phyloP scores from a whole-genome alignment of 2,888 invertebrate genomes.

The Eupeodes latifasciatus region DNA sequence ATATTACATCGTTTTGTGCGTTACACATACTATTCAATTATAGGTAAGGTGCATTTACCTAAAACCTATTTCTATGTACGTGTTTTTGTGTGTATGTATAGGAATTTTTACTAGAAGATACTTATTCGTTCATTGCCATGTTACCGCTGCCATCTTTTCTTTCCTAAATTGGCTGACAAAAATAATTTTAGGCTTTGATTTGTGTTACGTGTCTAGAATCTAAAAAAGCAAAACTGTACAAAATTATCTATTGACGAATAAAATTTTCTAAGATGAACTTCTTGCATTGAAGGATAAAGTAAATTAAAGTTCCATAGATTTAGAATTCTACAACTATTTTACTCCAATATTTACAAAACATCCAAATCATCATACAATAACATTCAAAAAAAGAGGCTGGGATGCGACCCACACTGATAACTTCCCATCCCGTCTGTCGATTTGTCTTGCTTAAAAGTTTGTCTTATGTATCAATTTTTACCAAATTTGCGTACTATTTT shows the following conservation, averaged over 20 bases:
- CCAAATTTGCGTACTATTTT: no score
- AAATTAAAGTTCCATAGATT: background rate
- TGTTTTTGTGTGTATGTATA: no score
- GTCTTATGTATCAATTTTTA: no score
- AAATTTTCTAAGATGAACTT: background rate
- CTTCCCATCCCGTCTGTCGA: no score
- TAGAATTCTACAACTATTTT: no score
- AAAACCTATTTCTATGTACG: no score
- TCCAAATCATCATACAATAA: no score
- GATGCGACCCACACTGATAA: no score
- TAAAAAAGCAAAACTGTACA: background rate
- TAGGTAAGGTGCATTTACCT: no score
- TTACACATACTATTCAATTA: background rate
- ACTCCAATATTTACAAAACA: no score
- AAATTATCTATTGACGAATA: background rate
- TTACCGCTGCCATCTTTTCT: background rate
- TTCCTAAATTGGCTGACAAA: background rate
- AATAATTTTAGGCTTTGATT: background rate
- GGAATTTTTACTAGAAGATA: background rate
- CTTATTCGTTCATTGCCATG: background rate
- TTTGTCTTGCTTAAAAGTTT: no score
- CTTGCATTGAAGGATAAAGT: background rate
- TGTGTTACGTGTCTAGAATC: background rate
- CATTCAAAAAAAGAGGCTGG: no score
- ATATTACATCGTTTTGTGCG: slow-evolving; percentile 7